A percentile compares a stretch with the other conserved stretches of the same genome.
These are phyloP conservation scores for Gorilla gorilla DNA, from an alignment of 2,113 vertebrate species.

Conservation along the genomic window DNA sequence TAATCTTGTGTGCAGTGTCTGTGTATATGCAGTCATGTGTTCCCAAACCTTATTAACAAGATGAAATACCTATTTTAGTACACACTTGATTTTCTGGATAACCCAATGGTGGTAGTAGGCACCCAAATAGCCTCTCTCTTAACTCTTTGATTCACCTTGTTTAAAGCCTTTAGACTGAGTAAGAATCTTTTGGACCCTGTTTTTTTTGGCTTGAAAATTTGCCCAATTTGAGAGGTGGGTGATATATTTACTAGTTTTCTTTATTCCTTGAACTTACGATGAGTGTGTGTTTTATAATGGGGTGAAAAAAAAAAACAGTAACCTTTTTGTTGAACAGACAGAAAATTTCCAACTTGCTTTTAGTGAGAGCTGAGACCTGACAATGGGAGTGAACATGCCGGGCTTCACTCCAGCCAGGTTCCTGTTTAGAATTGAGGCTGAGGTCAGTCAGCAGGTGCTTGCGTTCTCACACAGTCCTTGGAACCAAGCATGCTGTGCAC, in stretches of 20 bases:
- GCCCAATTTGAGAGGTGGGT: not conserved
- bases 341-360: not conserved
- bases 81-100: not conserved
- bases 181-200: not conserved
- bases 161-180: not conserved
- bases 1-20: not conserved
- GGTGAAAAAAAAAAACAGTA: not conserved
- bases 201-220: conserved; percentile 13
- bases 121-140: not conserved
- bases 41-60: not conserved
- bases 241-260: conserved; percentile 25
- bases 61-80: not conserved
- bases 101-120: not conserved
- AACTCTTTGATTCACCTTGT: not conserved
- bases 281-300: not conserved
- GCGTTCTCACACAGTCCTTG: not conserved
- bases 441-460: not conserved
- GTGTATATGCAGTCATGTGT: not conserved
- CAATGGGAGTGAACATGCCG: rapidly evolving
- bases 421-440: rapidly evolving
- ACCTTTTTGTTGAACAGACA: too few relatives aligned
- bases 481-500: rapidly evolving
- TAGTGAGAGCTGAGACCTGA: not conserved
- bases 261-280: not conserved
- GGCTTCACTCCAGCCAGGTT: not conserved